Percentiles rank a stretch among this genome's conserved stretches.
Evolutionary conservation across 2,113 vertebrate species (phyloP).

Genomic region (Crotalus helleri): DNA sequence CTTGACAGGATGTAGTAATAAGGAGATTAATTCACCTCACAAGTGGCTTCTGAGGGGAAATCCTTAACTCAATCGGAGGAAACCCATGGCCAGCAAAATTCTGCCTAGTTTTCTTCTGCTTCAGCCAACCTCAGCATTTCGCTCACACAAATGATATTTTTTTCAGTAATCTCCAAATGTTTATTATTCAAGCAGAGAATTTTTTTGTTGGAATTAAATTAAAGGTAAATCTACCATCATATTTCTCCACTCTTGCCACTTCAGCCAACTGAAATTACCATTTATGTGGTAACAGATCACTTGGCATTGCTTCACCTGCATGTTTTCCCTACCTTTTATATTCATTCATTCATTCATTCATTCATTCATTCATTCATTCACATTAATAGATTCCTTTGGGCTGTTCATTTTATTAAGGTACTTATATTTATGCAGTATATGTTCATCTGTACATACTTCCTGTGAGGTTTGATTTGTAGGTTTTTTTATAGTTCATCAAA

Average conservation of each 20-base stretch:
- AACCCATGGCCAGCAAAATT: constrained; percentile 1
- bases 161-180: neutral
- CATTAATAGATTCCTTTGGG: neutral
- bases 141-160: too few relatives aligned
- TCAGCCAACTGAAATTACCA: too few relatives aligned
- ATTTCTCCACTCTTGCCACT: neutral
- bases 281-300: neutral
- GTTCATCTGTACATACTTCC: neutral
- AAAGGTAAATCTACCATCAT: neutral
- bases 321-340: neutral
- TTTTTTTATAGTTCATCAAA: neutral
- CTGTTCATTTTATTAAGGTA: neutral
- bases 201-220: neutral
- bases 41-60: constrained; percentile 18
- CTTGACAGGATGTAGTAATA: constrained; percentile 3
- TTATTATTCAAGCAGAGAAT: too few relatives aligned
- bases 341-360: neutral
- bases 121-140: neutral
- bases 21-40: constrained; percentile 14
- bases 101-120: neutral
- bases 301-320: neutral
- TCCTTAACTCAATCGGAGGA: constrained; percentile 21
- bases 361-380: neutral
- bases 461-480: neutral
- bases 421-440: neutral